Evolutionary conservation across 2,888 invertebrate species (phyloP), one percentile per base, ranked within the genome.

Genomic region (Drosophila mimica): DNA sequence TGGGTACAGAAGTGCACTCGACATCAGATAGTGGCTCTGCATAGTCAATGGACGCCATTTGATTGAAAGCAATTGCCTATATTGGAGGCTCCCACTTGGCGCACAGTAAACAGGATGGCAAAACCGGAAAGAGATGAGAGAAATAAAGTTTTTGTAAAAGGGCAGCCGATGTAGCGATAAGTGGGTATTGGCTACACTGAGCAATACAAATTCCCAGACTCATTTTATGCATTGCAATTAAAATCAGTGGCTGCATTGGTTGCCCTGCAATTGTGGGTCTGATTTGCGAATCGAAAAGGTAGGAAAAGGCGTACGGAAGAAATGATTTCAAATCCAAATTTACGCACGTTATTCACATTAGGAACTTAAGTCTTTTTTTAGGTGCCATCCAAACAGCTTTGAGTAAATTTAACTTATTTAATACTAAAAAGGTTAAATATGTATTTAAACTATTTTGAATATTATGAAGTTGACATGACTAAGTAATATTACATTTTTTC

Each of bases 41-140:
- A 59, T n/a, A 91, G 63, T 93, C 93, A 70, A 93, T 92, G 64
- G 92, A 92, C 59, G 92, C 92, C 88, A 93, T 90, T 30, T 92
- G 91, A 91, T 93, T 91, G 84, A 93, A 92, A 73, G 93, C 93
- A 76, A 84, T 96, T 91, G 97, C 8, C 7, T 20, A 3, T 96
- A 93, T 97, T 97, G 90, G 90, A 97, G 95, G 93, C 97, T 96
- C 65, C 97, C 97, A 93, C 96, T 97, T 73, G 96, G 96, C 82
- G 97, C 94, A 90, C 96, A 96, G 93, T 59, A 63, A 65, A 65
- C 56, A 28, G 11, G 15, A n/a, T 34, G 43, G 13, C 4, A 15
- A 61, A n/a, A 48, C 54, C 25, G 20, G n/a, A 8, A n/a, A n/a
- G n/a, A 15, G 43, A 28, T 17, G n/a, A 33, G 30, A 28, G 7